Evolutionary conservation across 2,113 vertebrate species (phyloP), one percentile per base, ranked within the genome.

Genomic region (Acrocephalus kingi): DNA sequence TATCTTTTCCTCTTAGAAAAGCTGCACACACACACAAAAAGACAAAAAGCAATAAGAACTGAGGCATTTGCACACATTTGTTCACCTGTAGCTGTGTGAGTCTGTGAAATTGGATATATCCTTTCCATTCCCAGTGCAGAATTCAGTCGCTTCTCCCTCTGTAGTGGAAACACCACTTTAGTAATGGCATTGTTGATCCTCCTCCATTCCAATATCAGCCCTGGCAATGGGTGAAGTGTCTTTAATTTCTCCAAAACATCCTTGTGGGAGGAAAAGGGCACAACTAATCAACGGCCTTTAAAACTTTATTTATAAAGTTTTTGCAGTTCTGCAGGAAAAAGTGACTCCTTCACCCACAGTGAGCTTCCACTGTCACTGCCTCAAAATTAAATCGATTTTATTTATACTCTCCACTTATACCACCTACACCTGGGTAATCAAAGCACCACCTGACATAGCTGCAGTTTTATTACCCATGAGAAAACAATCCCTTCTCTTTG

Each of bases 81-180:
- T 75, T 97, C 91, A 99, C 99, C 99, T 98, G 99, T 99, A 86
- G 99, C 98, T n/a, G 98, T 99, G 96, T 99, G 98, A 14, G 98
- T 99, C 80, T 99, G 99, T 74, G 98, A 98, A 24, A 99, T 45
- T 49, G 99, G 98, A 95, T 99, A 98, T 91, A 99, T 99, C 93
- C 99, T 98, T 95, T 99, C 98, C 99, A 99, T 99, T 88, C 97
- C 97, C 89, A 99, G 97, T 10, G 89, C 76, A 51, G 97, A 87
- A 94, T 99, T 98, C 86, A 98, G 96, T 54, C 74, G 83, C 48
- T 98, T 99, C 97, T 99, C 98, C 91, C 99, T 98, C 96, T 99
- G 99, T 71, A 99, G 97, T 15, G 99, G 99, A 96, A 99, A 99
- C 69, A 99, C 98, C 94, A 99, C 99, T 97, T 99, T 99, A 63